Percentiles rank a stretch among this genome's conserved stretches.
Evolutionary conservation across 1,140 invertebrate genomes (phyloP).

Genomic region (Hylyphantes graminicola): DNA sequence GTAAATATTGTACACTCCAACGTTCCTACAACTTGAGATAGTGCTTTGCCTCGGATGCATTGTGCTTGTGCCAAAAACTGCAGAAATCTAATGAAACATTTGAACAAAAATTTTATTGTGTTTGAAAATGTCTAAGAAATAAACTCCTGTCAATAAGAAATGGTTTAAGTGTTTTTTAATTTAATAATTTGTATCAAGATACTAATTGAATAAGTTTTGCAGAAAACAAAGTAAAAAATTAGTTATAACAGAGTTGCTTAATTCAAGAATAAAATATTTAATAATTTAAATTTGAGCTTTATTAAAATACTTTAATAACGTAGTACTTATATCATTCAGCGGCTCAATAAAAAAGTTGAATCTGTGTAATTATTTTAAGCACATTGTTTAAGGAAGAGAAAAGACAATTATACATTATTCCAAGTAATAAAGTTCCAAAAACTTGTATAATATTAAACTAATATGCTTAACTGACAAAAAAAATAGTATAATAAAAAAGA

Average conservation of each 20-base stretch:
- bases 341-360: no score
- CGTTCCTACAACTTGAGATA: slow-evolving; percentile 32
- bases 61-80: slow-evolving; percentile 30
- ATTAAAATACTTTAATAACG: no score
- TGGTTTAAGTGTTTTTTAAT: not conserved
- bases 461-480: no score
- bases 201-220: not conserved
- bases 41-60: slow-evolving; percentile 23
- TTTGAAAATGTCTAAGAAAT: slow-evolving; percentile 41
- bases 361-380: no score
- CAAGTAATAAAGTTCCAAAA: no score
- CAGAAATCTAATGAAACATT: slow-evolving; percentile 22
- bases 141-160: slow-evolving; percentile 8
- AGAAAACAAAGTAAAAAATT: not conserved
- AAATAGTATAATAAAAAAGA: no score
- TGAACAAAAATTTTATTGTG: slow-evolving; percentile 36
- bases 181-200: not conserved
- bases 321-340: no score
- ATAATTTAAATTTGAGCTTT: no score
- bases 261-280: not conserved
- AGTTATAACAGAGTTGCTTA: not conserved
- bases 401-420: no score
- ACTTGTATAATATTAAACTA: no score
- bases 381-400: no score
- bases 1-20: slow-evolving; percentile 43